Evolutionary conservation across 1,140 invertebrate genomes (phyloP), one percentile per base, ranked within the genome.

Genomic region (Pseudomyrmex concolor): DNA sequence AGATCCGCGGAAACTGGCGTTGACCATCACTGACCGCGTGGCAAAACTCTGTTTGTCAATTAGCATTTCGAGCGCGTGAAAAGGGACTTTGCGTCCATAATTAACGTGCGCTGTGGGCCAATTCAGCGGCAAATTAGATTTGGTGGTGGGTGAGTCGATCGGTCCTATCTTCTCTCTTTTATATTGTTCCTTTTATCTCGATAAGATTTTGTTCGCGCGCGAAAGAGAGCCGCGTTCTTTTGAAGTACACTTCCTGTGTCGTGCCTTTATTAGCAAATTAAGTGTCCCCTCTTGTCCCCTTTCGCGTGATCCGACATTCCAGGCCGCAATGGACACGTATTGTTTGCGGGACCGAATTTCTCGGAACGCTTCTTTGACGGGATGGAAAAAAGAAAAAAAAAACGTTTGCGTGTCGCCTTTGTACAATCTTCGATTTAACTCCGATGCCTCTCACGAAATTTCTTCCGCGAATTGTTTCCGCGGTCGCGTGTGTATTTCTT

Each of bases 391-490:
- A 7, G 7, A 34, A 34, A 34, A 34, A 34, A 7, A 7, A 34
- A 34, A 34, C 19, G 51, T 50, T 62, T 54, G 81, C 73, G 62
- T 66, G 73, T 83, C 7, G 72, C 54, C 82, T 83, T 83, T 83
- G 63, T 78, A 60, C 78, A 83, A 83, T 77, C 78, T 83, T 83
- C 63, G 63, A 83, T 83, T 22, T 77, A 83, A 67, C 63, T 83
- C 15, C 12, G 51, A 67, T 68, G 72, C n/a, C 48, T 12, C 17
- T 45, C 43, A 55, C 7, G 15, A 17, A 57, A 22, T 83, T 59
- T 8, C 51, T n/a, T 66, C 34, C 34, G 63, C 22, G n/a, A 66
- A 76, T 25, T 78, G 34, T 57, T 13, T 45, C 59, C 43, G 22
- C 7, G 43, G 48, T 66, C 22, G 10, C 73, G 50, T 51, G 72